These are phyloP conservation scores for Manduca sexta DNA, from an alignment of 1,140 invertebrate genomes.

Conservation along the genomic window DNA sequence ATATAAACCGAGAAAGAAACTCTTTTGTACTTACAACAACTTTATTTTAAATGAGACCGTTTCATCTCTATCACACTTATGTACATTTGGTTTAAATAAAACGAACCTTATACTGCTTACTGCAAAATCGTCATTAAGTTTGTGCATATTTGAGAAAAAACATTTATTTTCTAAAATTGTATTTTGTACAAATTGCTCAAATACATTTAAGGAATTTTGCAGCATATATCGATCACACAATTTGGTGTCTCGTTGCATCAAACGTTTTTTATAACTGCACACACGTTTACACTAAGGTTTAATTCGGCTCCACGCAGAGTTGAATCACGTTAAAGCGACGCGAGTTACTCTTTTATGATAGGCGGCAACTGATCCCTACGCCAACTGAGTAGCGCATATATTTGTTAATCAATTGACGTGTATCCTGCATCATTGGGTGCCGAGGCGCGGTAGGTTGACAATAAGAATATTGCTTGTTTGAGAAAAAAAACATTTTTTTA, in stretches of 20 bases:
- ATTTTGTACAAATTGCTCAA: constrained; percentile 52
- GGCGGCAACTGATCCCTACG: no score
- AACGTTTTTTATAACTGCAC: constrained; percentile 11
- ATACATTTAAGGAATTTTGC: constrained; percentile 10
- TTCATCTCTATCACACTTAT: constrained; percentile 73
- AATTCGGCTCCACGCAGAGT: no score
- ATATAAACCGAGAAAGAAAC: not conserved
- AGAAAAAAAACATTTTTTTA: no score
- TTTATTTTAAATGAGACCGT: constrained; percentile 72
- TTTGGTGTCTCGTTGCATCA: constrained; percentile 48
- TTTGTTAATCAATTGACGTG: no score
- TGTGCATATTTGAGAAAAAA: constrained; percentile 69
- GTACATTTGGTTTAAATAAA: constrained; percentile 73
- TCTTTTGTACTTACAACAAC: constrained; percentile 61
- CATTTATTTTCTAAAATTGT: constrained; percentile 53
- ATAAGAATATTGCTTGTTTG: no score
- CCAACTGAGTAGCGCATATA: no score
- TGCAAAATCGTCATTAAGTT: constrained; percentile 63
- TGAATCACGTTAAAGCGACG: no score
- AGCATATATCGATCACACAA: constrained; percentile 44
- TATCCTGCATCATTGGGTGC: no score
- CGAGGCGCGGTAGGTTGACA: no score
- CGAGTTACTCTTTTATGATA: no score
- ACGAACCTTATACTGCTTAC: constrained; percentile 65
- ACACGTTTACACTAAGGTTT: constrained; percentile 31